phyloP scores from a whole-genome alignment of 2,888 invertebrate species.

The Xiphydria camelus region DNA sequence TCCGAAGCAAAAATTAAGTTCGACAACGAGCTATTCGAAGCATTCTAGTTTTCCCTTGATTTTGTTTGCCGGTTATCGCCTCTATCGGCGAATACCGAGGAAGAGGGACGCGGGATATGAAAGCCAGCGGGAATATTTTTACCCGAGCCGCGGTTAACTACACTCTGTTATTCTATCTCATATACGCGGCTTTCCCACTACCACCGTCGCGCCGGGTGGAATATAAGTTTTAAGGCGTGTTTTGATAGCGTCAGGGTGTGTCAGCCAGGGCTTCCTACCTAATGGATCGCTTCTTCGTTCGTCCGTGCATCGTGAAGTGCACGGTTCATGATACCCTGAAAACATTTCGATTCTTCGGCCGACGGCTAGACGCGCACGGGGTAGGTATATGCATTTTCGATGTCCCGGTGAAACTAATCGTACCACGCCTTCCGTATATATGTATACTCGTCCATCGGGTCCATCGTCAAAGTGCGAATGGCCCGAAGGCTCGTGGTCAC shows the following conservation, averaged over 20 bases:
- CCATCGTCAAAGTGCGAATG: neutral
- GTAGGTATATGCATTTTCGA: too few relatives aligned
- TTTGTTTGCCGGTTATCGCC: too few relatives aligned
- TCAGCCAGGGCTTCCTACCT: constrained; percentile 52
- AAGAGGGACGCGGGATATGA: constrained; percentile 18
- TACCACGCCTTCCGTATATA: too few relatives aligned
- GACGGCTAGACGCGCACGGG: neutral
- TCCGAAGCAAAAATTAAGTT: too few relatives aligned
- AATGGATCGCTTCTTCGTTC: constrained; percentile 51
- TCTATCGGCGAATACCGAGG: too few relatives aligned
- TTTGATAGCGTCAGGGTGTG: constrained; percentile 54
- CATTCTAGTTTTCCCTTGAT: too few relatives aligned
- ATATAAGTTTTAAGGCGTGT: constrained; percentile 56
- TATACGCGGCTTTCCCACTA: constrained; percentile 42
- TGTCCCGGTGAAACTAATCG: too few relatives aligned
- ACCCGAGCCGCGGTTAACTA: constrained; percentile 49
- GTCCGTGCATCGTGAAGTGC: constrained; percentile 32
- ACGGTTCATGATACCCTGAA: constrained; percentile 32
- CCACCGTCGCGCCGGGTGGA: constrained; percentile 33
- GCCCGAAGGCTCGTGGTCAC: neutral
- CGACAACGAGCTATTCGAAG: too few relatives aligned
- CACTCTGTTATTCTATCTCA: constrained; percentile 54
- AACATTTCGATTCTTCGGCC: constrained; percentile 6
- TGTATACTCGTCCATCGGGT: neutral
- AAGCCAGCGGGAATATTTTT: constrained; percentile 50